Base-by-base conservation (phyloP, 2,888 invertebrate genomes). In the Lasioglossum marginatum region DNA sequence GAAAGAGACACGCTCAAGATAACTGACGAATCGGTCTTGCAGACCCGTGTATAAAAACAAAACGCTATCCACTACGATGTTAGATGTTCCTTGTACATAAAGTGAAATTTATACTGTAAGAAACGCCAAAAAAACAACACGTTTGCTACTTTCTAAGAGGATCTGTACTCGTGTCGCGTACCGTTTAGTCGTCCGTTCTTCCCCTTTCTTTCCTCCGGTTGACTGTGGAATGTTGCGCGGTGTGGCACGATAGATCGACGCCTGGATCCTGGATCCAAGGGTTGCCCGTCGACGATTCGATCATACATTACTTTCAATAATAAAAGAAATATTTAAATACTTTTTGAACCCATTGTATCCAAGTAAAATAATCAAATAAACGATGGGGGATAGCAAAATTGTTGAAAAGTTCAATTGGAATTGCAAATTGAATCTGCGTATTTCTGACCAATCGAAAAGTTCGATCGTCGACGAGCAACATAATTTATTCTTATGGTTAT, bases 61-160 rank as follows among this genome's bases (percentile, higher is more conserved):
- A 88, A 91, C 88, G 87, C 86, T 93, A 93, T 91, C 90, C 89
- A 91, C 88, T 91, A 92, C 89, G 91, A 92, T 93, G 92, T 93
- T 93, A 93, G 93, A 93, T 93, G 93, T 94, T 94, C 93, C 92
- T 93, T 94, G 94, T 94, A 94, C 91, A 94, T 94, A 84, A 92
- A 84, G 85, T 89, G 90, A 93, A 68, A 92, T 92, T 92, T 92
- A 92, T 93, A 92, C 91, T 81, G 85, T 92, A 92, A 92, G 88
- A 73, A 70, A 89, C 92, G 92, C 91, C 91, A 92, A 92, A 80
- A 71, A 70, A 68, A 40, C 52, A 87, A 81, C 57, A 63, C 86
- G 88, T 92, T 93, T 92, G 91, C 90, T 92, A 93, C 90, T 92
- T 92, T 90, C 82, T 93, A 92, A 91, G 90, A 87, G 81, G 79